These are phyloP conservation scores for Sesamia nonagrioides DNA, from an alignment of 1,140 invertebrate species.

Conservation along the genomic window DNA sequence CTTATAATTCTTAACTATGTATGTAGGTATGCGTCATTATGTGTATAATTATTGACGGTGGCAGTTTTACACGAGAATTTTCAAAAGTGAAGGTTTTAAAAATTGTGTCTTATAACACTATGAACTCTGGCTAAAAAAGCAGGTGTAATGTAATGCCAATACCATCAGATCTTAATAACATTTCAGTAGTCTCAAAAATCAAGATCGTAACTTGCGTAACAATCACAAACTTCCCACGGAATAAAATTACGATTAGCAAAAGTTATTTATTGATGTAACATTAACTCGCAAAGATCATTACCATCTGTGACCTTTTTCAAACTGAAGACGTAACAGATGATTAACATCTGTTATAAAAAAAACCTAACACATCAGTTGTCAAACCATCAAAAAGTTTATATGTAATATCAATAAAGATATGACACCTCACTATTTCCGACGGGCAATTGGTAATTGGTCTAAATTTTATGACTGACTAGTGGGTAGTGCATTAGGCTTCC, in stretches of 20 bases:
- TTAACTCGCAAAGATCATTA: neutral
- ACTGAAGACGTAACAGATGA: neutral
- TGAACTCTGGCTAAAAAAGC: neutral
- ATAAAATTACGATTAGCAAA: neutral
- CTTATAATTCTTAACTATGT: too few species aligned
- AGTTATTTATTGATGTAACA: neutral
- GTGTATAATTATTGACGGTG: too few species aligned
- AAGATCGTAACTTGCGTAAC: neutral
- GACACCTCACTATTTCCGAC: neutral
- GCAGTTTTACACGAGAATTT: too few species aligned
- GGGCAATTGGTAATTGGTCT: neutral
- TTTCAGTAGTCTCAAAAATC: neutral
- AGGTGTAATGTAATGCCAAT: neutral
- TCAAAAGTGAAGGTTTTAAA: too few species aligned
- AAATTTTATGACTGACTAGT: neutral
- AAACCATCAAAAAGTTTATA: neutral
- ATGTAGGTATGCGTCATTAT: too few species aligned
- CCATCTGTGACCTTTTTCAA: neutral
- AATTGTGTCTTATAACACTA: neutral
- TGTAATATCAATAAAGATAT: neutral
- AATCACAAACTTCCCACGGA: neutral
- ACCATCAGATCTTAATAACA: neutral
- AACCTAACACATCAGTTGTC: neutral
- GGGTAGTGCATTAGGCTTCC: neutral
- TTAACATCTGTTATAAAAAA: neutral